These are phyloP conservation scores for Noctuana brunneofusca DNA, from an alignment of 2,888 invertebrate species.

Conservation along the genomic window DNA sequence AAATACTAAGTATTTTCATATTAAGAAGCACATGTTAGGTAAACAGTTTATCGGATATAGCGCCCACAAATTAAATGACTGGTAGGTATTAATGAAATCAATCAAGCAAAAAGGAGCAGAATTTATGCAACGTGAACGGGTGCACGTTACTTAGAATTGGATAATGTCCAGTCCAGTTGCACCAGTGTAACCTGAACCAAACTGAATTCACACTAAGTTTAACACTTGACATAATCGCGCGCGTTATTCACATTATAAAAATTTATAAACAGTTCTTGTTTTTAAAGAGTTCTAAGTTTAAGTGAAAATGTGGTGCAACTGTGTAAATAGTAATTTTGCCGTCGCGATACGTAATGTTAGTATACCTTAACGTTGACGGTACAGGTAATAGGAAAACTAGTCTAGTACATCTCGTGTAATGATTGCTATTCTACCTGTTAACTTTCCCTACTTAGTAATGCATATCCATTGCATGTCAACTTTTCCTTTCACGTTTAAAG, in stretches of 20 bases:
- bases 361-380: slow-evolving; percentile 15
- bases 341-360: slow-evolving; percentile 27
- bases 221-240: slow-evolving; percentile 31
- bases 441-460: slow-evolving; percentile 32
- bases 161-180: slow-evolving; percentile 28
- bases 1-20: not conserved
- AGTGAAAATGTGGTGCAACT: slow-evolving; percentile 33
- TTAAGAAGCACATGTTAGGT: too few relatives aligned
- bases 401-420: slow-evolving; percentile 18
- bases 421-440: slow-evolving; percentile 21
- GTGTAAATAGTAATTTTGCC: slow-evolving; percentile 27
- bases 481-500: slow-evolving; percentile 29
- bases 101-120: slow-evolving; percentile 30
- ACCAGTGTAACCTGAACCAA: slow-evolving; percentile 25
- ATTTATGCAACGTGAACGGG: slow-evolving; percentile 26
- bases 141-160: slow-evolving; percentile 27
- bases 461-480: slow-evolving; percentile 33
- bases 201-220: slow-evolving; percentile 21
- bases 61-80: slow-evolving; percentile 4
- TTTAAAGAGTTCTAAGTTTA: slow-evolving; percentile 20
- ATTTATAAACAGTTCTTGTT: too few relatives aligned
- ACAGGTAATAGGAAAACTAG: slow-evolving; percentile 10
- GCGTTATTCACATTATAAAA: slow-evolving; percentile 21
- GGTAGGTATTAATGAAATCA: slow-evolving; percentile 11
- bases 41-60: not conserved